Conservation (phyloP, 2,888 invertebrate genomes). For the Tenodera sinensis region DNA sequence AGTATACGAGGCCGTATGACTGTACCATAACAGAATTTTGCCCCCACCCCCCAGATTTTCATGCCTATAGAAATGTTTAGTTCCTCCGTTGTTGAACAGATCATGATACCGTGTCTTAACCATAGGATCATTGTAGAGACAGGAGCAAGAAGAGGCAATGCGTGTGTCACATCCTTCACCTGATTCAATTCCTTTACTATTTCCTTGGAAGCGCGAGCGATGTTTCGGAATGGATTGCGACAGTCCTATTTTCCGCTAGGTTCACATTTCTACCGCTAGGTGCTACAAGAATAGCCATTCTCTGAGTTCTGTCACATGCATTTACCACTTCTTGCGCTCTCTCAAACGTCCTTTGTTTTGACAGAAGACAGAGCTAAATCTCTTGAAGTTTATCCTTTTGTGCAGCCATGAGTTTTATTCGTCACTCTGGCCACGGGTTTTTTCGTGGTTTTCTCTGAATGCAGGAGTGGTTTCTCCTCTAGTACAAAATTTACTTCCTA, state of each 20-base stretch:
- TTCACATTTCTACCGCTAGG: neutral
- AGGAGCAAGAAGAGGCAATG: neutral
- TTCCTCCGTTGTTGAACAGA: no score
- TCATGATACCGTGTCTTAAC: no score
- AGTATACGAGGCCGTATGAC: no score
- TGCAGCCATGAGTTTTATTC: neutral
- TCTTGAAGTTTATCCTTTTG: neutral
- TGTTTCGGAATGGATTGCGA: neutral
- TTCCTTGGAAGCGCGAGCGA: neutral
- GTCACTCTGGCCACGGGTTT: no score
- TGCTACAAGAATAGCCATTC: neutral
- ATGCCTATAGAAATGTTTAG: no score
- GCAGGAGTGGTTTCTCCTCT: no score
- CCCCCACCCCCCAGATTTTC: no score
- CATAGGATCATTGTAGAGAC: no score
- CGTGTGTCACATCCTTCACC: neutral
- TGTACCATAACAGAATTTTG: no score
- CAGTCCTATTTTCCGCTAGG: neutral
- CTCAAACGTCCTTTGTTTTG: neutral
- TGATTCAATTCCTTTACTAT: neutral
- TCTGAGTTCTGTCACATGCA: neutral
- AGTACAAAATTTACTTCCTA: no score
- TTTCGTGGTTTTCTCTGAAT: no score
- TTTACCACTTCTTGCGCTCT: neutral
- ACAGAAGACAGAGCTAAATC: neutral